Percentiles rank a stretch among this genome's conserved stretches.
Conservation (phyloP, 2,797 vertebrate species). For the Falco peregrinus region DNA sequence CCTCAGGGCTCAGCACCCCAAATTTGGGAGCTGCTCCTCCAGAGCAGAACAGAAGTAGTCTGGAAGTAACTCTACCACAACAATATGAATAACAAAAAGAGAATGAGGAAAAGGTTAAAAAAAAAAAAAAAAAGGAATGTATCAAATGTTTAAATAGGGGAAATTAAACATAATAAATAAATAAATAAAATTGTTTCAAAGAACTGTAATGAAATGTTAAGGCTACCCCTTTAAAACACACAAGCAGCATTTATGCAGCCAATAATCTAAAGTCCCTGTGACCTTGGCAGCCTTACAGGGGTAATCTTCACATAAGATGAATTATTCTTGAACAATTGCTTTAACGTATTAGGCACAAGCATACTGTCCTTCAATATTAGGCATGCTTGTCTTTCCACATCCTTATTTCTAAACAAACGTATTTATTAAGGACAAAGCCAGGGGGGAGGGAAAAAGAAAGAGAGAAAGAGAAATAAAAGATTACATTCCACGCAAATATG, state of each 20-base stretch:
- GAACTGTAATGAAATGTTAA: not conserved
- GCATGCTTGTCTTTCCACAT: conserved; percentile 68
- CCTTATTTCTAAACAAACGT: conserved; percentile 49
- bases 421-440: conserved; percentile 43
- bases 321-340: conserved; percentile 73
- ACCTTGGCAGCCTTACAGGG: conserved; percentile 65
- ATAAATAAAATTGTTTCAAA: not conserved
- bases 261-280: conserved; percentile 53
- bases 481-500: not conserved
- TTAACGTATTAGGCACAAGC: conserved; percentile 65
- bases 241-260: conserved; percentile 28
- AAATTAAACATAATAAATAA: not conserved
- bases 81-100: not conserved
- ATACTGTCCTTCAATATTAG: conserved; percentile 70
- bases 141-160: not conserved
- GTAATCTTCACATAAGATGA: conserved; percentile 69
- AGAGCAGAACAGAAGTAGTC: not conserved
- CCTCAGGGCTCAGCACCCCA: not conserved
- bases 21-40: not conserved
- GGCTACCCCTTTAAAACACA: conserved; percentile 37
- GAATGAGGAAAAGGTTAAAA: not conserved
- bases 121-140: too few species aligned
- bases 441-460: not conserved
- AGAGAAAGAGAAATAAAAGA: not conserved
- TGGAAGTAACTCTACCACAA: not conserved